phyloP scores from a whole-genome alignment of 2,113 vertebrate species.

The Platanista minor region DNA sequence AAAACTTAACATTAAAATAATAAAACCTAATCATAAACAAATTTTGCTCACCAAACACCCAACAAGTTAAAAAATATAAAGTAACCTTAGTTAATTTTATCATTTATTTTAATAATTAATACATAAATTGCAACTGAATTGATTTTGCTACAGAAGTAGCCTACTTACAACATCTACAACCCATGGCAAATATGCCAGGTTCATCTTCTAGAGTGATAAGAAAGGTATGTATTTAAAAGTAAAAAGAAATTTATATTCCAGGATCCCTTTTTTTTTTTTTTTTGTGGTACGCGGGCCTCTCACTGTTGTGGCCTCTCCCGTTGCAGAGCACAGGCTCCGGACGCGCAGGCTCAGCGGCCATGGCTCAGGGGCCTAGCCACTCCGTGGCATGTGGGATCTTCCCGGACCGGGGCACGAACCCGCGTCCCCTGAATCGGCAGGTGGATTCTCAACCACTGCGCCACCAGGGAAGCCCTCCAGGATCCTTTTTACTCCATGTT shows the following conservation, averaged over 20 bases:
- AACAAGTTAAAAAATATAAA: not conserved
- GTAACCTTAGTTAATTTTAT: not conserved
- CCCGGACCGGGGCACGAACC: too few relatives aligned
- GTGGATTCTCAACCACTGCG: too few relatives aligned
- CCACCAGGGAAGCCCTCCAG: too few relatives aligned
- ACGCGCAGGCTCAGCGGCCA: too few relatives aligned
- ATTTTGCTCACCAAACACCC: slow-evolving; percentile 2
- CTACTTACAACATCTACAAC: not conserved
- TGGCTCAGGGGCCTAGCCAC: too few relatives aligned
- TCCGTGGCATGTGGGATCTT: too few relatives aligned
- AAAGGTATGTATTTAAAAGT: slow-evolving; percentile 26
- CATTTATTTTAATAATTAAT: slow-evolving; percentile 19
- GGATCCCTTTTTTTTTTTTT: not conserved
- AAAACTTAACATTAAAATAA: slow-evolving; percentile 22
- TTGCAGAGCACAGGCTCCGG: too few relatives aligned
- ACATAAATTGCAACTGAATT: not conserved
- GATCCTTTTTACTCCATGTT: not conserved
- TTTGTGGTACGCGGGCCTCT: too few relatives aligned
- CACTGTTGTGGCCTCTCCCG: too few relatives aligned
- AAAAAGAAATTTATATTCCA: slow-evolving; percentile 14
- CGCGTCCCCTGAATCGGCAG: too few relatives aligned
- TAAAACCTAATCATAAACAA: slow-evolving; percentile 23
- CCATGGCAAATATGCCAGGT: not conserved
- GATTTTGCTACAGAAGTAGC: slow-evolving; percentile 27
- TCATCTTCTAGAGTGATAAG: not conserved